These are phyloP conservation scores for Hydraecia micacea DNA, from an alignment of 2,888 invertebrate species.

Conservation along the genomic window DNA sequence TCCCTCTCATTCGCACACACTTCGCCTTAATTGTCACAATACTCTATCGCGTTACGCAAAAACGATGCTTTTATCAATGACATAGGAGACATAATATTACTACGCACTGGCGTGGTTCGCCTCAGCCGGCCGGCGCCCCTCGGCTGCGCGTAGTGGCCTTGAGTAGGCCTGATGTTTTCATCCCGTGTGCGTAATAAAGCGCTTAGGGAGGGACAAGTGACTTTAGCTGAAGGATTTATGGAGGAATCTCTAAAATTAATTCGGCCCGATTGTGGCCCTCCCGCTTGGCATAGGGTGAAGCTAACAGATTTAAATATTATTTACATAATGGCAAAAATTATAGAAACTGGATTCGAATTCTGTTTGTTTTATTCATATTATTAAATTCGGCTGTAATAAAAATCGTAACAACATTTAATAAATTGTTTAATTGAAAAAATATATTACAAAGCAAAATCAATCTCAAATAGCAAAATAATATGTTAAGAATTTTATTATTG, in stretches of 20 bases:
- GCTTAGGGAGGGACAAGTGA: slow-evolving; percentile 87
- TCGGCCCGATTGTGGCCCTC: slow-evolving; percentile 81
- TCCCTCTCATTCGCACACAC: slow-evolving; percentile 82
- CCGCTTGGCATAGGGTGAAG: slow-evolving; percentile 71
- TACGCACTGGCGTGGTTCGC: slow-evolving; percentile 66
- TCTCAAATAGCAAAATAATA: slow-evolving; percentile 28
- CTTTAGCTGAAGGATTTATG: slow-evolving; percentile 88
- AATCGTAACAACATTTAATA: slow-evolving; percentile 24
- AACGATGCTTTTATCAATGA: slow-evolving; percentile 88
- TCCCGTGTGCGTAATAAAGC: slow-evolving; percentile 89
- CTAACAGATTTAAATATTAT: slow-evolving; percentile 69
- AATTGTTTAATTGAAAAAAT: slow-evolving; percentile 58
- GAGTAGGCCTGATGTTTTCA: slow-evolving; percentile 88
- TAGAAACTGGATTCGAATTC: neutral
- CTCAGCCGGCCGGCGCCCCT: slow-evolving; percentile 65
- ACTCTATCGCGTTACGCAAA: slow-evolving; percentile 83
- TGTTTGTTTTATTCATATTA: slow-evolving; percentile 13
- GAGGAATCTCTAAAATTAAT: slow-evolving; percentile 87
- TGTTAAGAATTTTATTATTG: slow-evolving; percentile 10
- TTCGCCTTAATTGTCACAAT: slow-evolving; percentile 79
- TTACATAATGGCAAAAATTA: slow-evolving; percentile 69
- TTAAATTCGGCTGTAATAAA: slow-evolving; percentile 4
- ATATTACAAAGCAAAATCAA: slow-evolving; percentile 51
- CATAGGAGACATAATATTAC: slow-evolving; percentile 84
- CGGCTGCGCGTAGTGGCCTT: slow-evolving; percentile 85